A percentile compares a stretch with the other conserved stretches of the same genome.
These are phyloP conservation scores for Hemitrygon akajei DNA, from an alignment of 2,797 vertebrate species.

Conservation along the genomic window DNA sequence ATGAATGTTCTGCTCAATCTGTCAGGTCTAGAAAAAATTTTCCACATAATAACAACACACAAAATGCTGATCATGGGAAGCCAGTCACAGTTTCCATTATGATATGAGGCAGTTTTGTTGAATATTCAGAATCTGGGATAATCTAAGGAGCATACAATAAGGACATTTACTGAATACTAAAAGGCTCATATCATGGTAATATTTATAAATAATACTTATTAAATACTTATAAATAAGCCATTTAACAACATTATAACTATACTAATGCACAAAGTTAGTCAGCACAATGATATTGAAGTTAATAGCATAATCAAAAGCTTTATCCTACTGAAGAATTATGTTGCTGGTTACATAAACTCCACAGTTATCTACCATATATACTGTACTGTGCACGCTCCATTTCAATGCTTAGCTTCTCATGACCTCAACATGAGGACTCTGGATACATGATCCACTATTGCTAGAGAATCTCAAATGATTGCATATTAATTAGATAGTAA, in stretches of 20 bases:
- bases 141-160: background rate
- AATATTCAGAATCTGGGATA: background rate
- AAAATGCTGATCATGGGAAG: background rate
- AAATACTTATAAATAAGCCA: background rate
- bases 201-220: background rate
- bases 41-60: background rate
- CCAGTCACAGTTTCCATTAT: background rate
- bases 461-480: slow-evolving; percentile 5
- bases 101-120: background rate
- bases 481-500: slow-evolving; percentile 6
- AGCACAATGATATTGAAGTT: background rate
- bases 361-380: background rate
- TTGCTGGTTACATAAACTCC: background rate
- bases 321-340: slow-evolving; percentile 11
- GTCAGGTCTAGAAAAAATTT: background rate
- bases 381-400: background rate
- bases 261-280: slow-evolving; percentile 13
- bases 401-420: background rate
- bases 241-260: background rate
- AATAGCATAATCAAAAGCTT: background rate
- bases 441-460: background rate
- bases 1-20: background rate
- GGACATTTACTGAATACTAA: background rate
- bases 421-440: background rate
- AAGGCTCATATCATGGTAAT: background rate